Conservation (phyloP, 37 sponge, comb jelly and placozoan genomes). For the Tethya wilhelma region DNA sequence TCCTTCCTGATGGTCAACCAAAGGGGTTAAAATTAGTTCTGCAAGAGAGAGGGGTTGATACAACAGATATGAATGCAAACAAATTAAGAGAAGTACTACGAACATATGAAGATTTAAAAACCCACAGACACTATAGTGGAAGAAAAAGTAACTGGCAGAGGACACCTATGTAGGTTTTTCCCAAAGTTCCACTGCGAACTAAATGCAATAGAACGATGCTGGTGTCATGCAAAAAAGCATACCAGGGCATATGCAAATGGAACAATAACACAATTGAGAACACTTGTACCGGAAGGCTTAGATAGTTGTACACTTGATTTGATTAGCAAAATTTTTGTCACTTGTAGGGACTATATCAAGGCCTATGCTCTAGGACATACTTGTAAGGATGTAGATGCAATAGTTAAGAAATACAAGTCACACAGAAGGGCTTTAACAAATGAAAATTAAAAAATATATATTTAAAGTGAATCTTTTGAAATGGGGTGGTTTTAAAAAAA, state of each 20-base stretch:
- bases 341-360: too few relatives aligned
- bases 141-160: not conserved
- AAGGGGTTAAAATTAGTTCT: not conserved
- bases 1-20: not conserved
- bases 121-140: slow-evolving; percentile 1
- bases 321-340: too few relatives aligned
- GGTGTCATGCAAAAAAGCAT: slow-evolving; percentile 24
- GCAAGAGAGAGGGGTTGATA: slow-evolving; percentile 17
- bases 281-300: too few relatives aligned
- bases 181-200: slow-evolving; percentile 50
- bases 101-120: slow-evolving; percentile 12
- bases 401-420: too few relatives aligned
- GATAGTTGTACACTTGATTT: too few relatives aligned
- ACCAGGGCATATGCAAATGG: slow-evolving; percentile 22
- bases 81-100: slow-evolving; percentile 21
- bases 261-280: too few relatives aligned
- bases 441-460: too few relatives aligned
- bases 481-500: too few relatives aligned
- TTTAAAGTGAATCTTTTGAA: too few relatives aligned
- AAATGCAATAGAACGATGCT: slow-evolving; percentile 31
- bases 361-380: too few relatives aligned
- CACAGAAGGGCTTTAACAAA: too few relatives aligned
- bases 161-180: slow-evolving; percentile 22
- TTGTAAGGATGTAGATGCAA: too few relatives aligned
- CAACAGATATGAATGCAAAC: slow-evolving; percentile 8